Base-by-base conservation (phyloP, 2,113 vertebrate genomes). In the Dinomys branickii region DNA sequence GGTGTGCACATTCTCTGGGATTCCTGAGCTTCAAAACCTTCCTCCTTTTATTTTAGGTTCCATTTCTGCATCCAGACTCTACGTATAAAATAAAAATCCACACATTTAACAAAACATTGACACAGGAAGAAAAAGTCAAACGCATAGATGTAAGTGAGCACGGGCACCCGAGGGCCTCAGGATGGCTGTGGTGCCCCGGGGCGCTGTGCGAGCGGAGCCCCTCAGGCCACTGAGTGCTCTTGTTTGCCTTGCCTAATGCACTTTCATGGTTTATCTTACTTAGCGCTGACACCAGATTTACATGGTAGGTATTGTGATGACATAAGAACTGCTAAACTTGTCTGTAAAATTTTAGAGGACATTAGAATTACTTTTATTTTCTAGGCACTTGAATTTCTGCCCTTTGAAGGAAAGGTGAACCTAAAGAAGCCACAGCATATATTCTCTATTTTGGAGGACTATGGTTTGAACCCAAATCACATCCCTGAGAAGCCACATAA, bases 391-490 rank as follows among this genome's bases (percentile, higher is more conserved):
- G 99, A 99, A n/a, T 99, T 99, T 98, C 98, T 99, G 75, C 99
- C 99, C 0, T 99, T 99, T 98, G 97, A 99, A 98, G 99, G 99
- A 88, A 99, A 98, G 97, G 99, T 99, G 71, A 99, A 98, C 96
- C 99, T 99, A 92, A 99, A 99, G 98, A 99, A 98, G 88, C 99
- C 99, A 65, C 98, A 99, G 58, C 99, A 99, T 65, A 85, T 98
- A 90, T 99, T 99, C 97, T 99, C 99, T 97, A 97, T 99, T 98
- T 95, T 99, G 90, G 99, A 99, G 97, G 99, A 99, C 98, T 99
- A 99, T 95, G 99, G 99, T 94, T 98, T 98, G 91, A 99, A 99
- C 95, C 99, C 99, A 89, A 99, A 99, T 93, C 97, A 98, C 35
- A 99, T 99, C 94, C 99, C 99, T 0, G 98, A 99, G 33, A 97